Evolutionary conservation across 2,797 vertebrate genomes (phyloP), one percentile per base, ranked within the genome.

Genomic region (Typhlichthys eigenmanni): DNA sequence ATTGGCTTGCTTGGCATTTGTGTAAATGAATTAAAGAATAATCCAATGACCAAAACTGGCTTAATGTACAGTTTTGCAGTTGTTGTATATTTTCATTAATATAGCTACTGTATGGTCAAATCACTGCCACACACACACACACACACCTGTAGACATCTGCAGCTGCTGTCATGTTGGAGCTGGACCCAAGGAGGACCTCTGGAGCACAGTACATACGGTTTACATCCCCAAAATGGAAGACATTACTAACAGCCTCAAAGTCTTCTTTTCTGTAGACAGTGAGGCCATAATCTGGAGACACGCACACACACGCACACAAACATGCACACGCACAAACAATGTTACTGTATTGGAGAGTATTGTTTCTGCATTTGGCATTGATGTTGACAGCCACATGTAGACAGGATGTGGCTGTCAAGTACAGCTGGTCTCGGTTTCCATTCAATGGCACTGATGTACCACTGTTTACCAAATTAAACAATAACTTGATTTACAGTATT

Each of bases 101-200:
- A 29, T 12, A 53, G 50, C 19, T 7, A 32, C 2, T 58, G 56
- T 16, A n/a, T n/a, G 14, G 14, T 50, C 2, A 24, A 16, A 53
- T 7, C 11, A 43, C 17, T n/a, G 13, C 5, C 47, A 32, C 24
- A 5, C 55, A 92, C 92, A 32, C 24, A 5, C 3, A 16, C 14
- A 32, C 24, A 5, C 55, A 92, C 92, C 87, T 90, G 84, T 91
- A 92, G 24, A 93, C 49, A 47, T 93, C 92, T 50, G 87, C 87
- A 13, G 84, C 68, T 10, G 84, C 72, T 32, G 89, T 90, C 68
- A 77, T 61, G 7, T 63, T 81, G n/a, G 49, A 68, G 75, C 72
- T 77, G 74, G 72, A 87, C 50, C 87, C 88, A 55, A 86, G 66
- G 24, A 93, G 68, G 48, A 92, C 88, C 68, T 94, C 90, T 29